A percentile compares a stretch with the other conserved stretches of the same genome.
phyloP scores from a whole-genome alignment of 2,797 vertebrate genomes.

The Phylloscopus collybita region DNA sequence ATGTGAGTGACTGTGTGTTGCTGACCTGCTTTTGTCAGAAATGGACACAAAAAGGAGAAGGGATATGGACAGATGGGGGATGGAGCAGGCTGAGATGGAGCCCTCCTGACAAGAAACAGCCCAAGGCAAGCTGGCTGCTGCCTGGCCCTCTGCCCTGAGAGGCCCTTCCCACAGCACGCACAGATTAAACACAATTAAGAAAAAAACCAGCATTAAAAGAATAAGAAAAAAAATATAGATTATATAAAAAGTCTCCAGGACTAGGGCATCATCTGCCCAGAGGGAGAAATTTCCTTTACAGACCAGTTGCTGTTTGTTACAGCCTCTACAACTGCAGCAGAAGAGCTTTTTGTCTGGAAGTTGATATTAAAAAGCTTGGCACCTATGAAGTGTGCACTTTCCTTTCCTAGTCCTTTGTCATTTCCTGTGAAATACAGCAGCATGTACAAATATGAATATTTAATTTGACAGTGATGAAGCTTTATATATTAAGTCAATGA shows the following conservation, averaged over 20 bases:
- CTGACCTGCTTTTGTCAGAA: neutral
- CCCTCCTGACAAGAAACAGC: slow-evolving; percentile 24
- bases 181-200: neutral
- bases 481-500: neutral
- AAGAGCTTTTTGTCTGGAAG: neutral
- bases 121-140: neutral
- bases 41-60: neutral
- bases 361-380: neutral
- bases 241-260: neutral
- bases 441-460: neutral
- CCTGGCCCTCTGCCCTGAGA: neutral
- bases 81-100: neutral
- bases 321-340: neutral
- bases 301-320: rapidly evolving
- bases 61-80: neutral
- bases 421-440: neutral
- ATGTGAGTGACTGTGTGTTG: rapidly evolving
- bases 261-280: neutral
- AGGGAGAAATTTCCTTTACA: neutral
- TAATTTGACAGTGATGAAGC: slow-evolving; percentile 25
- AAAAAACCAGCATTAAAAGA: neutral
- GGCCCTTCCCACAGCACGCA: neutral
- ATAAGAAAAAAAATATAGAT: neutral
- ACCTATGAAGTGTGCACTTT: neutral
- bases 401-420: neutral